Conservation (phyloP, 2,888 invertebrate genomes). For the Mycalesis mineus region DNA sequence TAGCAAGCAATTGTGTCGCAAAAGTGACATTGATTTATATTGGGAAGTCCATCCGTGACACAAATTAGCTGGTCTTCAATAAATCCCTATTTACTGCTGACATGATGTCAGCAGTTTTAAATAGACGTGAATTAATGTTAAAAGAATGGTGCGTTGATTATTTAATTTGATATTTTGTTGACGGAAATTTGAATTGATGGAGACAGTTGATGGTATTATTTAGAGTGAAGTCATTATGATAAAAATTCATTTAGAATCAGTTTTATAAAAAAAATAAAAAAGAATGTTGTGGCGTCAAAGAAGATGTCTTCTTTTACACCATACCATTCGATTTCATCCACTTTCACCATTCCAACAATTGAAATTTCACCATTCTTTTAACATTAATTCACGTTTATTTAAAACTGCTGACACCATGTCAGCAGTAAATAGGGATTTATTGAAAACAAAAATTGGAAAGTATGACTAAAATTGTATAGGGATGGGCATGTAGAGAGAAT, state of each 20-base stretch:
- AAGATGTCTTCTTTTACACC: no score
- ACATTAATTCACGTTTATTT: conserved; percentile 11
- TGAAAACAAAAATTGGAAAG: no score
- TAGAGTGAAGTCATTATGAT: no score
- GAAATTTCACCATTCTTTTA: conserved; percentile 10
- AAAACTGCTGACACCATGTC: conserved; percentile 22
- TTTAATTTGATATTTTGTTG: conserved; percentile 9
- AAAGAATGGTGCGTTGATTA: conserved; percentile 9
- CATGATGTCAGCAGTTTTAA: conserved; percentile 24
- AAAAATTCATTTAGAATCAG: no score
- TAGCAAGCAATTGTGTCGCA: conserved; percentile 14
- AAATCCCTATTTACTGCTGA: conserved; percentile 22
- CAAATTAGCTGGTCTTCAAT: conserved; percentile 27
- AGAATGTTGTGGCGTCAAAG: no score
- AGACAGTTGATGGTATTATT: background rate
- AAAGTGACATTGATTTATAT: conserved; percentile 30
- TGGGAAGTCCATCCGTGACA: conserved; percentile 24
- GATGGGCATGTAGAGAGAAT: no score
- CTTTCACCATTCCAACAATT: no score
- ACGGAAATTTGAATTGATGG: background rate
- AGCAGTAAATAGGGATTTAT: conserved; percentile 25
- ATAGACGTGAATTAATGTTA: conserved; percentile 10
- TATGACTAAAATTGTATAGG: no score
- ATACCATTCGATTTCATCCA: no score
- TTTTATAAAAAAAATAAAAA: no score